Evolutionary conservation across 1,140 invertebrate species (phyloP).

Genomic region (Neocloeon triangulifer): DNA sequence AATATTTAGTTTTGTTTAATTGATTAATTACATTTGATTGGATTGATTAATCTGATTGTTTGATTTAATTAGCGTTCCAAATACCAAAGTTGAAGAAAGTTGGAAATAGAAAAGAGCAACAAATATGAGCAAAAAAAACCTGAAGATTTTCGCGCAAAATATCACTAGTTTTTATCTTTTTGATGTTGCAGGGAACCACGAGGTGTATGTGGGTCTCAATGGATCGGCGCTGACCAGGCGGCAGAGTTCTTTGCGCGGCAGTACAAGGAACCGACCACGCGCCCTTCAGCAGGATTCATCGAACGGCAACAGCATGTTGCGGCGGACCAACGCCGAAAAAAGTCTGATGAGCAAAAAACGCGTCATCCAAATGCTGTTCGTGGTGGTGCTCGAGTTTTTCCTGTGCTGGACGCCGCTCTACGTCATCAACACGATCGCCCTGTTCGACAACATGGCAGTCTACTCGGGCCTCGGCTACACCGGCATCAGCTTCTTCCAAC

Average conservation of each 20-base stretch:
- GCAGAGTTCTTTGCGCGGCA: not conserved
- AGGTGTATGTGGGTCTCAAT: constrained; percentile 2
- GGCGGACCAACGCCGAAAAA: constrained; percentile 24
- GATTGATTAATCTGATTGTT: too few relatives aligned
- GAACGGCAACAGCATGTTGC: constrained; percentile 13
- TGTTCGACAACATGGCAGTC: constrained; percentile 27
- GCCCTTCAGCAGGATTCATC: constrained; percentile 1
- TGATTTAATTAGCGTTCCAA: too few relatives aligned
- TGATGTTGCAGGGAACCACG: not conserved
- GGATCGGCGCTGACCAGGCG: not conserved
- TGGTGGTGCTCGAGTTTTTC: constrained; percentile 50
- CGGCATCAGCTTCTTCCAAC: constrained; percentile 29
- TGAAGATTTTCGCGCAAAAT: too few relatives aligned
- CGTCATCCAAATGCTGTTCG: constrained; percentile 41
- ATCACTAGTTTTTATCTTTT: too few relatives aligned
- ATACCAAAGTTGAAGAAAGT: too few relatives aligned
- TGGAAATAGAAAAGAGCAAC: too few relatives aligned
- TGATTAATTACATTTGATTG: too few relatives aligned
- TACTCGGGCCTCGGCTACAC: constrained; percentile 23
- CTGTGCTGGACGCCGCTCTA: constrained; percentile 54
- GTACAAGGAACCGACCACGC: constrained; percentile 9
- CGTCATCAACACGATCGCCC: constrained; percentile 33
- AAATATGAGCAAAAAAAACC: too few relatives aligned
- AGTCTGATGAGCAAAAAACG: constrained; percentile 26
- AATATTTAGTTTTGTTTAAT: too few relatives aligned